phyloP scores from a whole-genome alignment of 2,797 vertebrate genomes.

The Betta splendens region DNA sequence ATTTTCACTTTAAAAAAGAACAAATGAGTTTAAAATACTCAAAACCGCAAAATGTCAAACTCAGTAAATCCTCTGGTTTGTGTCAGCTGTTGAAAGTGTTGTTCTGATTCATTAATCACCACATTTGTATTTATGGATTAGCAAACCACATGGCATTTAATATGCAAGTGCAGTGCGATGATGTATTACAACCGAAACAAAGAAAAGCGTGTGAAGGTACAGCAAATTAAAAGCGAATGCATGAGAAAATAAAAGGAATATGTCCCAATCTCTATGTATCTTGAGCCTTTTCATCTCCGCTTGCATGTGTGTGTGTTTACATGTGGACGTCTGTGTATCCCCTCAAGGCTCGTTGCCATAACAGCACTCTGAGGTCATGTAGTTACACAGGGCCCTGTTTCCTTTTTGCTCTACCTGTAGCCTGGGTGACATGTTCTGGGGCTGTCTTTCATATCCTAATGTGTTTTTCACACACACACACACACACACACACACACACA shows the following conservation, averaged over 20 bases:
- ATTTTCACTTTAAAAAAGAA: too few relatives aligned
- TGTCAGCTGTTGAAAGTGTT: background rate
- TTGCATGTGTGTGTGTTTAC: slow-evolving; percentile 7
- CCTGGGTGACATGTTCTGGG: slow-evolving; percentile 16
- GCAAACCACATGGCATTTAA: background rate
- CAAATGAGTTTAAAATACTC: too few relatives aligned
- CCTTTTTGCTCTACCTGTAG: slow-evolving; percentile 38
- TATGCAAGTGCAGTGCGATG: too few relatives aligned
- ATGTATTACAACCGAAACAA: background rate
- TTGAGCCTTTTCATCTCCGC: background rate
- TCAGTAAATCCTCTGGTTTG: background rate
- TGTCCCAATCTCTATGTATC: background rate
- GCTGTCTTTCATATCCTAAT: slow-evolving; percentile 3
- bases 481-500: slow-evolving; percentile 18
- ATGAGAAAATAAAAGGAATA: background rate
- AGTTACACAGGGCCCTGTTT: slow-evolving; percentile 14
- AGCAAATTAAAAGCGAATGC: background rate
- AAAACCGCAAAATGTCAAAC: background rate
- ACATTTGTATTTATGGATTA: background rate
- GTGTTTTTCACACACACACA: slow-evolving; percentile 24
- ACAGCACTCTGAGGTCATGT: slow-evolving; percentile 22
- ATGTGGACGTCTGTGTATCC: slow-evolving; percentile 13
- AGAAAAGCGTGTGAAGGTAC: background rate
- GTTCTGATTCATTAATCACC: background rate
- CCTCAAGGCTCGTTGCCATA: slow-evolving; percentile 34